Base-by-base conservation (phyloP, 2,797 vertebrate genomes). In the Pangasius mekongensis region DNA sequence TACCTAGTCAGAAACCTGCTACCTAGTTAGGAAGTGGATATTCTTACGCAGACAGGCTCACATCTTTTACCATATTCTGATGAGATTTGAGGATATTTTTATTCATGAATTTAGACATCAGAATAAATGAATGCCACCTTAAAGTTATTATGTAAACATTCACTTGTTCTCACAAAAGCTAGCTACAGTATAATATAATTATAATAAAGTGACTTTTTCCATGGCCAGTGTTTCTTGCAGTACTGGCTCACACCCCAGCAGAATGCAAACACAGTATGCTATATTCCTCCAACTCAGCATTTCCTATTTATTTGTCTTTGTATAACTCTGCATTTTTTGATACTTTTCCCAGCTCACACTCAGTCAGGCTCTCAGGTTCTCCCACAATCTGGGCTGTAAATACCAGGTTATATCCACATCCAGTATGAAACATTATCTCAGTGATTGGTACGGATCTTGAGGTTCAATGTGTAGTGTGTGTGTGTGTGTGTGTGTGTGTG, bases 281-380 rank as follows among this genome's bases (percentile, higher is more conserved):
- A 64, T 62, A 84, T 87, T 90, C 83, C 86, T 87, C 78, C 67
- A 83, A 56, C 87, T 90, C 90, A 92, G 89, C 89, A 90, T 83
- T 92, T 90, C 83, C 85, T 89, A 64, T 89, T 86, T 89, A 82
- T 91, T 89, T 87, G 87, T 88, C 85, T 91, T 92, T 90, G 76
- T 85, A 82, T 80, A 89, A 81, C 80, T 3, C 83, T 89, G 89
- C 88, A 91, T 85, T 89, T 92, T 88, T 83, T 39, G 0, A 52
- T 33, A 56, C 58, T 87, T 67, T 64, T 52, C 14, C 49, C 47
- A 81, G 66, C 64, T 47, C 30, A 3, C 20, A 64, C 27, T 86
- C 10, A 77, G 27, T 77, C 14, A 24, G 39, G 8, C 24, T 74
- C 13, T 73, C 22, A 0, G 66, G 11, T 58, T 39, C 33, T 43